Conservation (phyloP, 2,888 invertebrate genomes). For the Panopea generosa region DNA sequence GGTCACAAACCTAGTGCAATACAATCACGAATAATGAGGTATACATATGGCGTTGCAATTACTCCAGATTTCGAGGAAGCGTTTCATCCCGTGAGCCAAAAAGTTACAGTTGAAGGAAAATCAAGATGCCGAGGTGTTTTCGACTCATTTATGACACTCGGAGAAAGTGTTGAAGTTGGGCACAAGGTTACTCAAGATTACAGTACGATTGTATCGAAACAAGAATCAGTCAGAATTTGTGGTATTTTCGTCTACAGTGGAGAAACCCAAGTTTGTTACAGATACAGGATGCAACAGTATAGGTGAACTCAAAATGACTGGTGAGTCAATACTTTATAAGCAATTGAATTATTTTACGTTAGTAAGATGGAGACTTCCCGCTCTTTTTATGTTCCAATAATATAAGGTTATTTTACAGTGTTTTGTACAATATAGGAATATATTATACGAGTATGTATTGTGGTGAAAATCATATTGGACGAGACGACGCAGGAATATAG, state of each 20-base stretch:
- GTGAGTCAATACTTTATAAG: too few species aligned
- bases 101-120: constrained; percentile 10
- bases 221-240: constrained; percentile 1
- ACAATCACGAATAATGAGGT: constrained; percentile 39
- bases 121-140: constrained; percentile 38
- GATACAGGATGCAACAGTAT: constrained; percentile 38
- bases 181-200: constrained; percentile 27
- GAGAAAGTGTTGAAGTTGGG: constrained; percentile 22
- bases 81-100: constrained; percentile 27
- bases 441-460: too few species aligned
- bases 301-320: constrained; percentile 36
- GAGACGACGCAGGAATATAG: too few species aligned
- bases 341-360: too few species aligned
- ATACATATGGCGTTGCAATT: constrained; percentile 46
- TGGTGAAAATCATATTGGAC: too few species aligned
- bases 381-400: too few species aligned
- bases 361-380: too few species aligned
- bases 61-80: constrained; percentile 27
- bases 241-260: constrained; percentile 21
- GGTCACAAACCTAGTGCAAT: constrained; percentile 57
- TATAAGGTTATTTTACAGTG: too few species aligned
- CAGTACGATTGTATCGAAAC: constrained; percentile 20
- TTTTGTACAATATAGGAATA: too few species aligned
- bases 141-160: constrained; percentile 39
- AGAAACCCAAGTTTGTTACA: constrained; percentile 30